Evolutionary conservation across 2,888 invertebrate genomes (phyloP).

Genomic region (Calliphora vomitoria): DNA sequence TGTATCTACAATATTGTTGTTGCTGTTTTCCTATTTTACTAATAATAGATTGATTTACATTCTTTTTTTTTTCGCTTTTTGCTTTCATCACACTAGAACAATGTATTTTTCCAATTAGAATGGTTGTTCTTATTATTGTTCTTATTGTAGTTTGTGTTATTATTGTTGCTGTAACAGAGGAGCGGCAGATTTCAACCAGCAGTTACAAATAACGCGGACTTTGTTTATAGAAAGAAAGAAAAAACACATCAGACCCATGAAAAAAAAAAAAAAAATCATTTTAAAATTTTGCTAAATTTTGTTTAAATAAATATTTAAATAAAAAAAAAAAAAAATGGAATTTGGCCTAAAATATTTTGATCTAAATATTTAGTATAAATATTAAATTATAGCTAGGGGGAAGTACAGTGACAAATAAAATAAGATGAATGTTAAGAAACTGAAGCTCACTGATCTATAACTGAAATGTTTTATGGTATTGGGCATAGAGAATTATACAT

Average conservation of each 20-base stretch:
- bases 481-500: too few species aligned
- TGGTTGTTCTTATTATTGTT: slow-evolving; percentile 1
- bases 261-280: neutral
- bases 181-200: neutral
- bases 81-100: slow-evolving; percentile 36
- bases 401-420: neutral
- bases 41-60: slow-evolving; percentile 66
- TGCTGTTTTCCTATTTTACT: slow-evolving; percentile 14
- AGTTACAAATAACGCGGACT: neutral
- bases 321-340: neutral
- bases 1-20: neutral
- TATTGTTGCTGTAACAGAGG: slow-evolving; percentile 6
- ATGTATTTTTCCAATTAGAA: slow-evolving; percentile 55
- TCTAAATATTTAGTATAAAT: slow-evolving; percentile 18
- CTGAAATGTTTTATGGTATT: too few species aligned
- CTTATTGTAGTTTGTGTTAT: neutral
- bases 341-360: slow-evolving; percentile 10
- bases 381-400: neutral
- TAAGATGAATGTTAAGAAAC: neutral
- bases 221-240: neutral
- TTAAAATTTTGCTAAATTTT: slow-evolving; percentile 16
- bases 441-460: too few species aligned
- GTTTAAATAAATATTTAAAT: slow-evolving; percentile 24
- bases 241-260: neutral
- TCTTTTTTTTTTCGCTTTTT: neutral